Evolutionary conservation across 2,888 invertebrate species (phyloP).

Genomic region (Campopleginae sp.): DNA sequence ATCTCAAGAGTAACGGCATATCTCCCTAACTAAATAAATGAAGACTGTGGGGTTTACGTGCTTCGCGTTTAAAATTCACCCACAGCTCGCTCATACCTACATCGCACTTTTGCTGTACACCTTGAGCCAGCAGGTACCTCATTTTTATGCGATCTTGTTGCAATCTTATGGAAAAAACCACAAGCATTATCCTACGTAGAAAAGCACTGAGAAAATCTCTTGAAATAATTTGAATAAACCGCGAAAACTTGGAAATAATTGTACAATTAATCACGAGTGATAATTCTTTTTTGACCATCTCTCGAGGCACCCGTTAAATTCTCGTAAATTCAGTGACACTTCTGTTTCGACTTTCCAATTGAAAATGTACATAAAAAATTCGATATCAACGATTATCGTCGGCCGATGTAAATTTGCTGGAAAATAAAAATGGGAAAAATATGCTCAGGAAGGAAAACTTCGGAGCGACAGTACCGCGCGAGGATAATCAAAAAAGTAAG

Average conservation of each 20-base stretch:
- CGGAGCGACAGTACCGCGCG: background rate
- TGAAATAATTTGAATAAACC: background rate
- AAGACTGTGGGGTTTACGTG: slow-evolving; percentile 71
- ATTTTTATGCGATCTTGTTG: slow-evolving; percentile 1
- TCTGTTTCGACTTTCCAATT: no score
- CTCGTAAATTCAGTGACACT: no score
- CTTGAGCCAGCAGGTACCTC: background rate
- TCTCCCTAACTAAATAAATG: slow-evolving; percentile 75
- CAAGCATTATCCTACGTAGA: background rate
- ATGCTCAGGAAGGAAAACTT: background rate
- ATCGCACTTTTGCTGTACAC: slow-evolving; percentile 13
- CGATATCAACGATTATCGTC: background rate
- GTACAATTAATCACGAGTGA: background rate
- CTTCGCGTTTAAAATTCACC: slow-evolving; percentile 69
- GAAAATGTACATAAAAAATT: no score
- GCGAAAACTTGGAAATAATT: background rate
- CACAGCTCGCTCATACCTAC: slow-evolving; percentile 34
- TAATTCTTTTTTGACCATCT: background rate
- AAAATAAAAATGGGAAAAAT: background rate
- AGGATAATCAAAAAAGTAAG: background rate
- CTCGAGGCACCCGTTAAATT: no score
- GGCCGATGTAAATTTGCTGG: background rate
- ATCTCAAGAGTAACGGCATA: slow-evolving; percentile 69
- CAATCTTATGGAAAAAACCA: slow-evolving; percentile 30
- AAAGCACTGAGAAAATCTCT: background rate